Evolutionary conservation across 2,113 vertebrate genomes (phyloP).

Genomic region (Gulo gulo): DNA sequence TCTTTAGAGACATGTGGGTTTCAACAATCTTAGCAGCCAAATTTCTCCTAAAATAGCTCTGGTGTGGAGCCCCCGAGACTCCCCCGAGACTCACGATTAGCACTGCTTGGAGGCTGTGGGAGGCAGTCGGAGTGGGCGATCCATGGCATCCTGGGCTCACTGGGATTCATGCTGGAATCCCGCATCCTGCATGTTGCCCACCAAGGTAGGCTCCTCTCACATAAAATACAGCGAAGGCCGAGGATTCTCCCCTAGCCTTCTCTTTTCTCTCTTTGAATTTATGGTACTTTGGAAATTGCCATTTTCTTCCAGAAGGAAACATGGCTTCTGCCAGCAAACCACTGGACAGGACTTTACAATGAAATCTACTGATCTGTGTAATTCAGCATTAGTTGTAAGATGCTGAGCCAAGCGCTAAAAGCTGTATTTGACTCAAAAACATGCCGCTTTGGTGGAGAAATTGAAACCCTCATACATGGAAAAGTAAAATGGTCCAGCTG

Average conservation of each 20-base stretch:
- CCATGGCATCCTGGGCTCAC: not conserved
- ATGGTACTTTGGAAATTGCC: not conserved
- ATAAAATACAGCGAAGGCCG: not conserved
- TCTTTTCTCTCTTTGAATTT: not conserved
- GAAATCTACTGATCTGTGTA: not conserved
- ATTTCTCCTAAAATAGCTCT: not conserved
- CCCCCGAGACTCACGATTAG: not conserved
- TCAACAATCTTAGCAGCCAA: not conserved
- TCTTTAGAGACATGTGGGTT: slow-evolving; percentile 26
- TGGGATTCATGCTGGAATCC: not conserved
- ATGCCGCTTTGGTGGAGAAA: not conserved
- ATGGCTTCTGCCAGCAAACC: not conserved
- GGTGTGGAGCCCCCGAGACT: not conserved
- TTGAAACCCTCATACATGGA: not conserved
- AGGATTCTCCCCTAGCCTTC: not conserved
- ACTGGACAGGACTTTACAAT: not conserved
- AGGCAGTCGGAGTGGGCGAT: not conserved
- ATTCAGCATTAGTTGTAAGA: not conserved
- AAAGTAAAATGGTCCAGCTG: not conserved
- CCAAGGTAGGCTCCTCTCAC: not conserved
- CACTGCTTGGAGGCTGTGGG: too few species aligned
- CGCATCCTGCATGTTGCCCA: not conserved
- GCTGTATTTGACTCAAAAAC: not conserved
- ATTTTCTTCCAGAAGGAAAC: not conserved
- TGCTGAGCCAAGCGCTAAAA: not conserved